These are phyloP conservation scores for Tetragonula carbonaria DNA, from an alignment of 2,888 invertebrate species.

Conservation along the genomic window DNA sequence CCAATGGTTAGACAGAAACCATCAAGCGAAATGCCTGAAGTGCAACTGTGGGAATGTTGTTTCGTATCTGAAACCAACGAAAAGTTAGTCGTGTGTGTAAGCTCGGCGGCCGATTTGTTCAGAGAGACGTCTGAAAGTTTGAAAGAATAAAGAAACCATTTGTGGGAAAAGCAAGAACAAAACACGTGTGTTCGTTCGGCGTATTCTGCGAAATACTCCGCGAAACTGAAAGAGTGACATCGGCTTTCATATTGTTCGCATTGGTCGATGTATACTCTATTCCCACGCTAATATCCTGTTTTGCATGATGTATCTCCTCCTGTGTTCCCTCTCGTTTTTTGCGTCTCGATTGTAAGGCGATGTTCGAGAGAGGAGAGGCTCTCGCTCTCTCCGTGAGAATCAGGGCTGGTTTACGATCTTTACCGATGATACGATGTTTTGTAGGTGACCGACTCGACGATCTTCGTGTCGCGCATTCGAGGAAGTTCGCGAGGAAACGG, in stretches of 20 bases:
- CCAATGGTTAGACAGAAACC: no score
- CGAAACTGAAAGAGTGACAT: background rate
- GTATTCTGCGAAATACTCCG: background rate
- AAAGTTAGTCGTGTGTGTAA: no score
- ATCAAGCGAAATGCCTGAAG: no score
- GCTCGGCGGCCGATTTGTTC: no score
- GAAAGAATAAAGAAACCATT: constrained; percentile 28
- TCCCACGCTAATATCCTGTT: background rate
- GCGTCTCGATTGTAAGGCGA: constrained; percentile 27
- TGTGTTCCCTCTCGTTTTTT: constrained; percentile 36
- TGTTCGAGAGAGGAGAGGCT: background rate
- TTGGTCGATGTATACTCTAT: background rate
- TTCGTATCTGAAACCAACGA: no score
- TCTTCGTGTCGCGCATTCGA: constrained; percentile 51
- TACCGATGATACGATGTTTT: constrained; percentile 72
- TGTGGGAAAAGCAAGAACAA: constrained; percentile 25
- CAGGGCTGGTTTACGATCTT: constrained; percentile 34
- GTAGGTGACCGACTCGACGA: constrained; percentile 72
- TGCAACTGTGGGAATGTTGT: no score
- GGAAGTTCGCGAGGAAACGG: constrained; percentile 70
- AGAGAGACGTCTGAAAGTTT: background rate
- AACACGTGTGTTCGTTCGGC: background rate
- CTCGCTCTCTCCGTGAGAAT: background rate
- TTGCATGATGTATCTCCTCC: constrained; percentile 11
- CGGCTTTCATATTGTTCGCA: constrained; percentile 5